Conservation (phyloP, 1,140 invertebrate genomes). For the Philaenus spumarius region DNA sequence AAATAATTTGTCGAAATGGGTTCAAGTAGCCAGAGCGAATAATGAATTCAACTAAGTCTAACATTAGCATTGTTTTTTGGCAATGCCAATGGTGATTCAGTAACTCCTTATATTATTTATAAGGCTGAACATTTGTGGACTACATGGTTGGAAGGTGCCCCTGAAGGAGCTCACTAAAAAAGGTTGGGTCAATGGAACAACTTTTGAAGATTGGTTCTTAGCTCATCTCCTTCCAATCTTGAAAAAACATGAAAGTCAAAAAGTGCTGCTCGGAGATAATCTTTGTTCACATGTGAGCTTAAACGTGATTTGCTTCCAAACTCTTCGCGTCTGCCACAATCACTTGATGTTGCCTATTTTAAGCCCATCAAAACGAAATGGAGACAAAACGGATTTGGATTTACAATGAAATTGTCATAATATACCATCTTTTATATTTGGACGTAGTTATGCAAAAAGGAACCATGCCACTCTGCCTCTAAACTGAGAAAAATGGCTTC, state of each 20-base stretch:
- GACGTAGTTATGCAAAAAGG: no score
- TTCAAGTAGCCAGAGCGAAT: slow-evolving; percentile 18
- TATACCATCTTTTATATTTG: no score
- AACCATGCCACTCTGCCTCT: no score
- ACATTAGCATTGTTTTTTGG: slow-evolving; percentile 23
- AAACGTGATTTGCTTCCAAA: slow-evolving; percentile 36
- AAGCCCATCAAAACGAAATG: slow-evolving; percentile 36
- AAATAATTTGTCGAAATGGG: slow-evolving; percentile 12
- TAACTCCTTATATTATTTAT: slow-evolving; percentile 37
- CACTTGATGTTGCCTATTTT: slow-evolving; percentile 40
- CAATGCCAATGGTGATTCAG: slow-evolving; percentile 16
- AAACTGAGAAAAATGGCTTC: no score
- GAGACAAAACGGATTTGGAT: no score
- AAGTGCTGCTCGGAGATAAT: slow-evolving; percentile 39
- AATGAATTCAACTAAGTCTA: no score
- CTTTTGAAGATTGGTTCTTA: slow-evolving; percentile 35
- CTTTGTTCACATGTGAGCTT: slow-evolving; percentile 33
- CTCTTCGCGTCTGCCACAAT: slow-evolving; percentile 38
- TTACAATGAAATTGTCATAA: no score
- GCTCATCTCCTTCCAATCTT: slow-evolving; percentile 25
- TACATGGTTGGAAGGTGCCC: slow-evolving; percentile 35
- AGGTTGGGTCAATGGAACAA: slow-evolving; percentile 36
- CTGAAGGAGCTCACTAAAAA: slow-evolving; percentile 18
- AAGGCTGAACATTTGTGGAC: slow-evolving; percentile 36
- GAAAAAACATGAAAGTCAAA: slow-evolving; percentile 29